A percentile compares a stretch with the other conserved stretches of the same genome.
Conservation (phyloP, 2,113 vertebrate species). For the Todiramphus saurophagus region DNA sequence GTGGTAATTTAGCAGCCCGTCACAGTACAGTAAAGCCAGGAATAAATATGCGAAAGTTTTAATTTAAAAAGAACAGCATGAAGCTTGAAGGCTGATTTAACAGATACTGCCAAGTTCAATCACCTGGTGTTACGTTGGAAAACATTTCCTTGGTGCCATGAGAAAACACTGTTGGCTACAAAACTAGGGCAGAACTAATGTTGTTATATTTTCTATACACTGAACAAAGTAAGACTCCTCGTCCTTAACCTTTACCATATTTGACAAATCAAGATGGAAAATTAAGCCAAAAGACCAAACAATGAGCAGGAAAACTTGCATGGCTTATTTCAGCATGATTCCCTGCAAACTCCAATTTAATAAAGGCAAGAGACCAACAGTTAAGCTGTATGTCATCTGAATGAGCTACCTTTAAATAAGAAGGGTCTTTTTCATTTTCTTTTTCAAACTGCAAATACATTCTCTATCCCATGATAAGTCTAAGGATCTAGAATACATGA, state of each 20-base stretch:
- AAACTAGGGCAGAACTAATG: background rate
- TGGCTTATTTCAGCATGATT: background rate
- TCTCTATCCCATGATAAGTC: background rate
- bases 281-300: background rate
- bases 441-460: background rate
- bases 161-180: background rate
- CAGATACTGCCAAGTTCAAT: slow-evolving; percentile 22
- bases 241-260: background rate
- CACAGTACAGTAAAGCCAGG: slow-evolving; percentile 6
- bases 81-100: slow-evolving; percentile 53
- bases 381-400: background rate
- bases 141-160: background rate
- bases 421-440: background rate
- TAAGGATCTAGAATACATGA: background rate
- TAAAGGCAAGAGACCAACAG: background rate
- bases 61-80: slow-evolving; percentile 45
- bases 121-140: slow-evolving; percentile 17
- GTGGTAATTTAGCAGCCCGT: background rate
- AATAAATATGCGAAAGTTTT: slow-evolving; percentile 22
- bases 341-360: background rate
- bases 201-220: background rate
- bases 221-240: background rate
- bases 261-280: background rate
- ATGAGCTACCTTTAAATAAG: background rate
- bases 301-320: background rate